Conservation (phyloP, 2,888 invertebrate species). For the Drosophila longiperda region DNA sequence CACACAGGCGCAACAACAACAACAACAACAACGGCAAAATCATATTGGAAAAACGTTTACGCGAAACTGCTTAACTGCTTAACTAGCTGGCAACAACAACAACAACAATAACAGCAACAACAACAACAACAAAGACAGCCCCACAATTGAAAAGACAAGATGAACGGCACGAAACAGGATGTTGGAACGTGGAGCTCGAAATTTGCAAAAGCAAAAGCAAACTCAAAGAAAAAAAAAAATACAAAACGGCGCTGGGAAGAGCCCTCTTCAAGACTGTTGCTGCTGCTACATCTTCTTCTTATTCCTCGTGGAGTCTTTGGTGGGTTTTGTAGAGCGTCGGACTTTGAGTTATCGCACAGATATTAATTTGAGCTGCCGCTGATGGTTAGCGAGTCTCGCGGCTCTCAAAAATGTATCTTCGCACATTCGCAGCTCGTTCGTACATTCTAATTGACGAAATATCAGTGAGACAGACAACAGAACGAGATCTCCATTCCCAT, state of each 20-base stretch:
- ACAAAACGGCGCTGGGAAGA: slow-evolving; percentile 47
- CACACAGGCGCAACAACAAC: slow-evolving; percentile 63
- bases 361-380: slow-evolving; percentile 80
- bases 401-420: slow-evolving; percentile 72
- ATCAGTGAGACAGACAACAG: slow-evolving; percentile 62
- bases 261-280: slow-evolving; percentile 13
- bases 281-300: neutral
- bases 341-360: slow-evolving; percentile 79
- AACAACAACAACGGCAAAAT: slow-evolving; percentile 48
- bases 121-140: slow-evolving; percentile 44
- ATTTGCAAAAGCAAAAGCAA: slow-evolving; percentile 61
- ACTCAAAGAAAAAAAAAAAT: slow-evolving; percentile 18
- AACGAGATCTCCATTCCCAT: slow-evolving; percentile 27
- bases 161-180: slow-evolving; percentile 79
- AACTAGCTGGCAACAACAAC: slow-evolving; percentile 75
- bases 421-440: slow-evolving; percentile 76
- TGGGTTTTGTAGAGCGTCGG: slow-evolving; percentile 20
- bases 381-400: slow-evolving; percentile 59
- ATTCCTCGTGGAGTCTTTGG: slow-evolving; percentile 7
- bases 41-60: slow-evolving; percentile 78
- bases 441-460: slow-evolving; percentile 78
- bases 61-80: slow-evolving; percentile 81
- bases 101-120: slow-evolving; percentile 24
- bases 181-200: slow-evolving; percentile 76
- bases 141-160: slow-evolving; percentile 79